Base-by-base conservation (phyloP, 2,888 invertebrate species). In the Spisula subtruncata region DNA sequence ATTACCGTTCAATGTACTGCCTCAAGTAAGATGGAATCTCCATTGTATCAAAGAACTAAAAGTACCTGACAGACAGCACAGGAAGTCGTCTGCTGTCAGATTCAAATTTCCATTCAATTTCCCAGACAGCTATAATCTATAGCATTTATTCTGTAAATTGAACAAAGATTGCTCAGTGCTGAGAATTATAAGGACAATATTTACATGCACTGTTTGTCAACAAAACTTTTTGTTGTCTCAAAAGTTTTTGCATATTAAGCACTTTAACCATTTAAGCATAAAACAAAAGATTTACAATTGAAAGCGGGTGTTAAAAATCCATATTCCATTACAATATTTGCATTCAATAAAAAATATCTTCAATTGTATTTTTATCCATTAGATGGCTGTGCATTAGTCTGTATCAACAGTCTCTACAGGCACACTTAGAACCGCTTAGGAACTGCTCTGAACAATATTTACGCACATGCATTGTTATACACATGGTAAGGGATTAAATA, bases 241-340 rank as follows among this genome's bases (percentile, higher is more conserved):
- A 32, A 1, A 35, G 12, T 60, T 75, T 35, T 35, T 75, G 35
- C 29, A 75, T 16, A 16, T 16, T 75, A 32, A 16, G 35, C 16
- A 35, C 35, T 32, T 75, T 32, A 75, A 32, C 32, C 4, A 32
- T 35, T 35, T 35, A 75, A 35, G 35, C 35, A 75, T 32, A 18
- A 66, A 66, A 66, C n/a, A 66, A 25, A n/a, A 10, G 35, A 32
- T 25, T 75, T 18, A 32, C 16, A 75, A 32, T 32, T 75, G 16
- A 1, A 35, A 75, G 32, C 29, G 35, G 32, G 18, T 14, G 35
- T 32, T 75, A 75, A 75, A n/a, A 75, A 75, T 32, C 75, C 32
- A 75, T 75, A 18, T 75, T 35, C 35, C 75, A 35, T 75, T 18
- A 75, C 75, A 75, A 75, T 75, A 75, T 75, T 75, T 75, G 35